Evolutionary conservation across 2,888 invertebrate genomes (phyloP), one percentile per base, ranked within the genome.

Genomic region (Drosophila aldrichi): DNA sequence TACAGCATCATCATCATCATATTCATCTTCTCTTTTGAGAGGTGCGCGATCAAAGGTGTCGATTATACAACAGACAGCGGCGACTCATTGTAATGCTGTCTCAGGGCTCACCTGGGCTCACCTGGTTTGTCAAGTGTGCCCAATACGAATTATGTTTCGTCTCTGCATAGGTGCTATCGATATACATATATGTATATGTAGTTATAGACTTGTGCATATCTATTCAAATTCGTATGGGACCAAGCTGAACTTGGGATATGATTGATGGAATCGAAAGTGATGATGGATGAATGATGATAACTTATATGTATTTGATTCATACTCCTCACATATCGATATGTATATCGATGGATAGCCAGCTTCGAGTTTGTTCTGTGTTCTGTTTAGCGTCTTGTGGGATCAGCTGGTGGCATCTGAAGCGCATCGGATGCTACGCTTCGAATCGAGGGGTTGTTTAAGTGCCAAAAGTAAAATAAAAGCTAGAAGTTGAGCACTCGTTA

Each of bases 381-480:
- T 25, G 14, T 6, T n/a, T 36, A 10, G 20, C 9, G 14, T n/a
- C 10, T 36, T 10, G 16, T 51, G 70, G 70, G 68, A 56, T 60
- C 60, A 67, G 60, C 70, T 43, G 43, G 34, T 22, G 56, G 34
- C 43, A 34, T 3, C n/a, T 44, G 44, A 57, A 36, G 57, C 57
- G 44, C 29, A 43, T 56, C 69, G 32, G 40, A 57, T 56, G 55
- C 56, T 52, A 56, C 60, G 59, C 64, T 63, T 64, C 65, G 51
- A 41, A 49, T 60, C 46, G 54, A 67, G 61, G 51, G 61, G 46
- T 55, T 49, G 43, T 38, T 65, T n/a, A 38, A 61, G 70, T 58
- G 49, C 64, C 63, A 22, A 57, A 51, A 58, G 25, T 41, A 58
- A n/a, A 18, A 32, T 9, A 32, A 32, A 3, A 34, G 55, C 49